Percentiles rank a stretch among this genome's conserved stretches.
Evolutionary conservation across 2,113 vertebrate genomes (phyloP).

Genomic region (Protomyctophum bolini): DNA sequence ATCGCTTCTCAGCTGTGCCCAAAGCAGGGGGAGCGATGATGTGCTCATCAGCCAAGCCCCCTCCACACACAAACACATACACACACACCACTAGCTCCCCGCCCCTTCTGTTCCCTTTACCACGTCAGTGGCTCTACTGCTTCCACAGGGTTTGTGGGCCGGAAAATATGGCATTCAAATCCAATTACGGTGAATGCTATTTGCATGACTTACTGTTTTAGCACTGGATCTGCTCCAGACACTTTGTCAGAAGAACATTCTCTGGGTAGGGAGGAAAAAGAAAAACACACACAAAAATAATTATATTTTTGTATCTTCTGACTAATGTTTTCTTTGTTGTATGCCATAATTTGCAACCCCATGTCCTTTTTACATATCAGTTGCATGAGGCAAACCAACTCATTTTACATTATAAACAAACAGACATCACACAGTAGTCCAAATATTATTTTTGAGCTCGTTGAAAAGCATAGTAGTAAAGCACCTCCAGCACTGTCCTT

Average conservation of each 20-base stretch:
- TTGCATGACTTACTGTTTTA: constrained; percentile 76
- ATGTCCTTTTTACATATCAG: too few species aligned
- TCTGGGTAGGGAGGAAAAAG: background rate
- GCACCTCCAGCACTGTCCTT: constrained; percentile 8
- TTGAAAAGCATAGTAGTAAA: background rate
- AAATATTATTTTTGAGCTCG: too few species aligned
- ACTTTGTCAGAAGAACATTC: constrained; percentile 53
- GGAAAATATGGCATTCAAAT: constrained; percentile 79
- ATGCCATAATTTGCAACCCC: too few species aligned
- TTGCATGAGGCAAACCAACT: too few species aligned
- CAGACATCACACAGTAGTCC: too few species aligned
- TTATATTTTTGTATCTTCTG: too few species aligned
- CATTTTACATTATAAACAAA: too few species aligned
- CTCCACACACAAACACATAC: background rate
- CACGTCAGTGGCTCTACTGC: constrained; percentile 63
- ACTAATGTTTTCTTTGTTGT: too few species aligned
- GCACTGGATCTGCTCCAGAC: constrained; percentile 52
- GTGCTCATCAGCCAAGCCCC: constrained; percentile 59
- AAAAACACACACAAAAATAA: background rate
- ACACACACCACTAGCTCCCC: background rate
- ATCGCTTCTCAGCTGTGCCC: constrained; percentile 64
- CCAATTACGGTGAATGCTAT: constrained; percentile 74
- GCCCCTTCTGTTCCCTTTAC: constrained; percentile 43
- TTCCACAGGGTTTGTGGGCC: constrained; percentile 72
- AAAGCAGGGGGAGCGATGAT: constrained; percentile 46